These are phyloP conservation scores for Drosophila dunni DNA, from an alignment of 1,140 invertebrate genomes.

Conservation along the genomic window DNA sequence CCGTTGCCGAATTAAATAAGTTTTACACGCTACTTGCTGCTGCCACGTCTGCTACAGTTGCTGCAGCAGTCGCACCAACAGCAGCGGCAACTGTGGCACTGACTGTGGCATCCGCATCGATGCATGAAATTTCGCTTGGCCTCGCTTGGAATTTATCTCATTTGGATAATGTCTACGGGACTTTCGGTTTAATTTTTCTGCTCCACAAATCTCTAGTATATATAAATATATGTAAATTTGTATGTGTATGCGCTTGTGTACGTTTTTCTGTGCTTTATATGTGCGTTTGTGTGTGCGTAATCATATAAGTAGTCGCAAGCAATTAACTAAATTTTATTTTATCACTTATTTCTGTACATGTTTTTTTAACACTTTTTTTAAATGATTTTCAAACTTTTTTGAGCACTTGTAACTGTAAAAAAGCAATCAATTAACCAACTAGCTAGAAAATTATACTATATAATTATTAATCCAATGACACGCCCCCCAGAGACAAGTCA, in stretches of 20 bases:
- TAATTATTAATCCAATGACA: constrained; percentile 15
- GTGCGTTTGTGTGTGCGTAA: constrained; percentile 7
- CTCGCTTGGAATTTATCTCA: constrained; percentile 30
- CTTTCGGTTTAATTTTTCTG: background rate
- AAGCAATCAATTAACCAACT: constrained; percentile 24
- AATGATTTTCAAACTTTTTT: background rate
- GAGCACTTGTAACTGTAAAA: constrained; percentile 12
- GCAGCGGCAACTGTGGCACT: constrained; percentile 9
- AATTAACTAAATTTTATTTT: constrained; percentile 14
- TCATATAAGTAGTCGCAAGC: constrained; percentile 2
- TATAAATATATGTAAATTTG: background rate
- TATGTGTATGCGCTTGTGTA: background rate
- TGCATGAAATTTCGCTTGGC: constrained; percentile 64
- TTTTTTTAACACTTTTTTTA: constrained; percentile 5
- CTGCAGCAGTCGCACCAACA: constrained; percentile 7
- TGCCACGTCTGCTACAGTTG: constrained; percentile 28
- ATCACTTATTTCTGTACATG: background rate
- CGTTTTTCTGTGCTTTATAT: background rate
- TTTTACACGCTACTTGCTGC: constrained; percentile 42
- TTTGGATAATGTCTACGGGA: constrained; percentile 18
- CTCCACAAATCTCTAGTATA: constrained; percentile 16
- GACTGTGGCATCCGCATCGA: constrained; percentile 28
- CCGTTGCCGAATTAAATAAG: constrained; percentile 39
- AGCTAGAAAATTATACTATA: constrained; percentile 22
- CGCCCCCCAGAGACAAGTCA: constrained; percentile 12